A percentile compares a stretch with the other conserved stretches of the same genome.
These are phyloP conservation scores for Luidia sarsii DNA, from an alignment of 53 echinoderm and acorn worm species.

Conservation along the genomic window DNA sequence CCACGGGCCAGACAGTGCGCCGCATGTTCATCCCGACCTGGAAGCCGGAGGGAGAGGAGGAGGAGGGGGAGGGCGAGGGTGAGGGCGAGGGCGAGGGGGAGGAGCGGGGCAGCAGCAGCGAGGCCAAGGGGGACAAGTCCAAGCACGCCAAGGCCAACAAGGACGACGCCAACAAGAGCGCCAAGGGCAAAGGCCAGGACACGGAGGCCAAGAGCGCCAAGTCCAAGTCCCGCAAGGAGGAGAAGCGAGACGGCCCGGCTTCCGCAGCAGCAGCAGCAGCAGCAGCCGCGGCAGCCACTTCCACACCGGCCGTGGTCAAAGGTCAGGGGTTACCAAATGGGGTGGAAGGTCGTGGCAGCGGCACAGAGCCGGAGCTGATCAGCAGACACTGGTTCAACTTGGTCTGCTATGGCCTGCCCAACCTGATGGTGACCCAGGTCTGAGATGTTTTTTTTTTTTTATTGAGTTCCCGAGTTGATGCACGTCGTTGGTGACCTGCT, in stretches of 20 bases:
- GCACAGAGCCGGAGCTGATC: slow-evolving; percentile 51
- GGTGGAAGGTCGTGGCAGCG: too few relatives aligned
- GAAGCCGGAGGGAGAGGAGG: slow-evolving; percentile 82
- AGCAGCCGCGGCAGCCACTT: too few relatives aligned
- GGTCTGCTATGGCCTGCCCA: slow-evolving; percentile 95
- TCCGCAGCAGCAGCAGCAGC: too few relatives aligned
- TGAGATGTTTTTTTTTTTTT: slow-evolving; percentile 12
- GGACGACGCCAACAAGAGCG: slow-evolving; percentile 43
- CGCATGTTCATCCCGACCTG: slow-evolving; percentile 92
- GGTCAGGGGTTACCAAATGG: slow-evolving; percentile 47
- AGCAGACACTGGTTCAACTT: slow-evolving; percentile 93
- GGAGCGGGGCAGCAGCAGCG: slow-evolving; percentile 25
- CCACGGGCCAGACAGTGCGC: slow-evolving; percentile 86
- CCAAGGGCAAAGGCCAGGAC: slow-evolving; percentile 27
- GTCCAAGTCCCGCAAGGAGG: slow-evolving; percentile 49
- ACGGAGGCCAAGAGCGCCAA: slow-evolving; percentile 6
- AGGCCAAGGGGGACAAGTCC: slow-evolving; percentile 33
- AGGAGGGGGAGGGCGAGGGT: slow-evolving; percentile 59
- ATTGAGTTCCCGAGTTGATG: too few relatives aligned
- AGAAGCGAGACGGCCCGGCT: slow-evolving; percentile 26
- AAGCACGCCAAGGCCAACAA: slow-evolving; percentile 49
- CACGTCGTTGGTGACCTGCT: too few relatives aligned
- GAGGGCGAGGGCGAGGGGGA: slow-evolving; percentile 62
- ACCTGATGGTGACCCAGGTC: slow-evolving; percentile 83
- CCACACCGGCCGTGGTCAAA: slow-evolving; percentile 28